Base-by-base conservation (phyloP, 2,888 invertebrate species). In the Atethmia centrago region DNA sequence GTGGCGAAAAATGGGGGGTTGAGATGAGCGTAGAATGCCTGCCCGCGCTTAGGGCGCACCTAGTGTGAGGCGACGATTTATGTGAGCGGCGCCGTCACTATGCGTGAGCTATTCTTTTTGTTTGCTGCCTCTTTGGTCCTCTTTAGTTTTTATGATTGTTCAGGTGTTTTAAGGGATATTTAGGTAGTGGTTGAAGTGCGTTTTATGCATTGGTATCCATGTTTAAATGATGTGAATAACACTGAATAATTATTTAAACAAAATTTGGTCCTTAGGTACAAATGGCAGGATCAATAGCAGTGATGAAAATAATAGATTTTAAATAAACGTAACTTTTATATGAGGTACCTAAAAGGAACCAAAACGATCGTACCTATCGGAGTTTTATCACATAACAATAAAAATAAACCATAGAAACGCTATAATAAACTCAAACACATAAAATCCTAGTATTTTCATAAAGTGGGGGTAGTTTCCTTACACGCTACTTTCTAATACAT, bases 1-100 rank as follows among this genome's bases (percentile, higher is more conserved):
- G 95, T 95, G 95, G 95, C 95, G 95, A 95, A 95, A 95, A 95
- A 95, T 94, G 94, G 94, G 94, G 94, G 95, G 95, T 88, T 86
- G 92, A 92, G 90, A 92, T 92, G 91, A 92, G 92, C 74, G 91
- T 87, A 88, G 90, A 89, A 89, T 90, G 90, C 90, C 90, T 87
- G 89, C 90, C 90, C 87, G 87, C 88, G 89, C 91, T 91, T 89
- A 90, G 90, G 85, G 89, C 90, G 82, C 81, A 74, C 83, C 85
- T 77, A 73, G 74, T 82, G 84, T 76, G 82, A 77, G 72, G 81
- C 80, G 83, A 83, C 78, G 84, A 87, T 87, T 84, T 85, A 85
- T 85, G 73, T 51, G 62, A 45, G 74, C 64, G 68, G 66, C 56
- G 77, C 40, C 75, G 58, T 55, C 65, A 36, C 79, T 74, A 71